A percentile compares a stretch with the other conserved stretches of the same genome.
phyloP scores from a whole-genome alignment of 2,113 vertebrate species.

The Lampris megalopsis region DNA sequence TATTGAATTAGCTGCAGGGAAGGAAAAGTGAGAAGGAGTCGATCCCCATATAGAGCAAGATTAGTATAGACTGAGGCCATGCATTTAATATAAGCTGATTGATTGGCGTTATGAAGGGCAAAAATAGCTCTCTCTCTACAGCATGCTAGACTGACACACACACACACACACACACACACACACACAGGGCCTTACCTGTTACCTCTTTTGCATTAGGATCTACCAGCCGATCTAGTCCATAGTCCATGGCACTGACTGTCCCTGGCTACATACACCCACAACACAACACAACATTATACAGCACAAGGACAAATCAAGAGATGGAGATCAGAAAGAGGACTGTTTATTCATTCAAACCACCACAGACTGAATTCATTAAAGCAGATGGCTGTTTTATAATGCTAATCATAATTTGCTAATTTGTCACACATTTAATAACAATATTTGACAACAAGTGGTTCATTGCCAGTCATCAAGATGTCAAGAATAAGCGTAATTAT shows the following conservation, averaged over 20 bases:
- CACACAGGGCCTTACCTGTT: constrained; percentile 80
- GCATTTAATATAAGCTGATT: constrained; percentile 66
- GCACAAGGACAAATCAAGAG: constrained; percentile 5
- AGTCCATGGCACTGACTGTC: constrained; percentile 88
- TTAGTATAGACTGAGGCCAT: constrained; percentile 60
- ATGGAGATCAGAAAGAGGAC: neutral
- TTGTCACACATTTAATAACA: neutral
- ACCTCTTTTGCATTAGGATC: constrained; percentile 92
- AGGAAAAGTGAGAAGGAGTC: neutral
- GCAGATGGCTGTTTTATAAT: constrained; percentile 45
- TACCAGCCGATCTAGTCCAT: constrained; percentile 87
- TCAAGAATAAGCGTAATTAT: neutral
- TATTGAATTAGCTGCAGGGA: constrained; percentile 6
- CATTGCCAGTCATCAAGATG: neutral
- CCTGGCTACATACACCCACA: constrained; percentile 84
- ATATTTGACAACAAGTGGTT: constrained; percentile 4
- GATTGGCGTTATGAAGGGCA: constrained; percentile 56
- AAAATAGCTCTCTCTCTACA: neutral
- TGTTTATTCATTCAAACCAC: constrained; percentile 18
- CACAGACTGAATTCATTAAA: constrained; percentile 35
- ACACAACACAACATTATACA: constrained; percentile 7
- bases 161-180: neutral
- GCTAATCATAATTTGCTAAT: constrained; percentile 31
- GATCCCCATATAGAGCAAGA: constrained; percentile 25
- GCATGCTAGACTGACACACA: no score